Conservation (phyloP, 1,140 invertebrate genomes). For the Leptopilina clavipes region DNA sequence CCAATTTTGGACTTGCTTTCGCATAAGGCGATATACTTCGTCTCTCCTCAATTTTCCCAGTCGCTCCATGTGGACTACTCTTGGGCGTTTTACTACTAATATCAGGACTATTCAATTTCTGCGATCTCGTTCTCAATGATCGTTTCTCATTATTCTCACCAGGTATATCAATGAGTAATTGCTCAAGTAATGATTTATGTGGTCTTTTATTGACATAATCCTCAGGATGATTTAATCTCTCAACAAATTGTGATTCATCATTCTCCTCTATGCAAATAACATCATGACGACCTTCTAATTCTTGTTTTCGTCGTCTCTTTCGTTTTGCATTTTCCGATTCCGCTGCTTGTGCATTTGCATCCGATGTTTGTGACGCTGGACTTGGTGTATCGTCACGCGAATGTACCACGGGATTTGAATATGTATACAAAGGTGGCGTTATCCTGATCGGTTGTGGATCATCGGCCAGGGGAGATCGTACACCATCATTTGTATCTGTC, state of each 20-base stretch:
- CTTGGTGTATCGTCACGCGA: slow-evolving; percentile 76
- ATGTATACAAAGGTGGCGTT: slow-evolving; percentile 84
- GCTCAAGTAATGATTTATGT: slow-evolving; percentile 81
- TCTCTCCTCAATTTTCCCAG: slow-evolving; percentile 66
- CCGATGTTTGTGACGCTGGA: slow-evolving; percentile 71
- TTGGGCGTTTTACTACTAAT: slow-evolving; percentile 78
- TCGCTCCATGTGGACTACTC: slow-evolving; percentile 75
- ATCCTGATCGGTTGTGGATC: slow-evolving; percentile 83
- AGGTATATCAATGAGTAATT: slow-evolving; percentile 86
- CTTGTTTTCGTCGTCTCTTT: slow-evolving; percentile 72
- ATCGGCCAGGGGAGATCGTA: slow-evolving; percentile 74
- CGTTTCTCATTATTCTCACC: slow-evolving; percentile 77
- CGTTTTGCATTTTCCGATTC: slow-evolving; percentile 67
- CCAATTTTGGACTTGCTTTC: slow-evolving; percentile 68
- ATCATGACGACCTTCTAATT: slow-evolving; percentile 73
- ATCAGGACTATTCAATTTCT: slow-evolving; percentile 84
- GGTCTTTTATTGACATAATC: slow-evolving; percentile 64
- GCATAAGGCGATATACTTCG: slow-evolving; percentile 74
- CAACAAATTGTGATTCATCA: slow-evolving; percentile 68
- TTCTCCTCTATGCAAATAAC: slow-evolving; percentile 72
- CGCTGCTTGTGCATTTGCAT: slow-evolving; percentile 51
- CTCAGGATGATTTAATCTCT: slow-evolving; percentile 65
- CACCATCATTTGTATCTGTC: slow-evolving; percentile 61
- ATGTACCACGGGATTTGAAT: slow-evolving; percentile 81
- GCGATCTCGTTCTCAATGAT: slow-evolving; percentile 80